These are phyloP conservation scores for Schizopygopsis pylzovi DNA, from an alignment of 2,797 vertebrate genomes.

Conservation along the genomic window DNA sequence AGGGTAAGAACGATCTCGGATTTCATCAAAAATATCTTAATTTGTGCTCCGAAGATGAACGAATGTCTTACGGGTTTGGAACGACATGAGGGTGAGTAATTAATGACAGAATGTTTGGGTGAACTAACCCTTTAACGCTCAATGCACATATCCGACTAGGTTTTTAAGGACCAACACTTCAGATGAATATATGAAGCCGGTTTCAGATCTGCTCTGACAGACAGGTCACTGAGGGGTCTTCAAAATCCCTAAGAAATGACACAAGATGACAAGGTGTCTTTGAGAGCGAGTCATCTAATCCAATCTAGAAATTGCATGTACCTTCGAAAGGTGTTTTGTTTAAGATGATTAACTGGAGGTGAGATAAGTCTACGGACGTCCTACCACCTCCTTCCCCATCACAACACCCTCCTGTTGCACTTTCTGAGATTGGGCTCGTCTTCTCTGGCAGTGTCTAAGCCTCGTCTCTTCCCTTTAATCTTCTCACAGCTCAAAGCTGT, in stretches of 20 bases:
- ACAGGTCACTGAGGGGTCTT: not conserved
- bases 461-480: slow-evolving; percentile 67
- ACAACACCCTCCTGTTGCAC: slow-evolving; percentile 57
- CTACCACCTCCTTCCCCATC: slow-evolving; percentile 45
- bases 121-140: too few species aligned
- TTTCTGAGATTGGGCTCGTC: slow-evolving; percentile 69
- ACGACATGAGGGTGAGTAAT: too few species aligned
- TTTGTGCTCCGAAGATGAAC: too few species aligned
- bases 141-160: not conserved
- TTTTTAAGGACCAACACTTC: not conserved
- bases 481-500: slow-evolving; percentile 73
- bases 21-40: too few species aligned
- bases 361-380: slow-evolving; percentile 42
- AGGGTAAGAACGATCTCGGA: too few species aligned
- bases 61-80: too few species aligned
- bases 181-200: not conserved
- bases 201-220: not conserved
- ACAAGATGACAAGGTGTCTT: not conserved
- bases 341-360: slow-evolving; percentile 46
- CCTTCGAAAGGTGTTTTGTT: slow-evolving; percentile 5
- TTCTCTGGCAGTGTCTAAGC: slow-evolving; percentile 65
- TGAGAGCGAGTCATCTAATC: not conserved
- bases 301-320: not conserved
- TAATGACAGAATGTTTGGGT: too few species aligned
- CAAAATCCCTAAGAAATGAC: not conserved